These are phyloP conservation scores for Orius insidiosus DNA, from an alignment of 1,140 invertebrate species.

Conservation along the genomic window DNA sequence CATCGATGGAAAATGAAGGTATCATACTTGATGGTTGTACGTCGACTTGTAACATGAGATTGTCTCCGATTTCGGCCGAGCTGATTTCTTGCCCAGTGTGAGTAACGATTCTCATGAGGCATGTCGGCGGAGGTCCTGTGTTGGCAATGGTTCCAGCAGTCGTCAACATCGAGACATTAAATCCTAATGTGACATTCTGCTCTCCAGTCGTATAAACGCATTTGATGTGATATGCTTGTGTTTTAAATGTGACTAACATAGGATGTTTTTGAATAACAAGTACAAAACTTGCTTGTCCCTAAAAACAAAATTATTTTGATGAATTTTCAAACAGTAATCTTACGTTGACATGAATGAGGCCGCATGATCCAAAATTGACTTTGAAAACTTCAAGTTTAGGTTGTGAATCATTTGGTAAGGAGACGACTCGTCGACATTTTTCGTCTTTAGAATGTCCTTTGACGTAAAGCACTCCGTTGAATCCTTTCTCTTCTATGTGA, in stretches of 20 bases:
- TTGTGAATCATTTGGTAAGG: slow-evolving; percentile 43
- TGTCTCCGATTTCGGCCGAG: slow-evolving; percentile 82
- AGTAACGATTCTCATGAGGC: slow-evolving; percentile 80
- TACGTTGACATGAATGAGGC: slow-evolving; percentile 78
- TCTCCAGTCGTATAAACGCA: slow-evolving; percentile 88
- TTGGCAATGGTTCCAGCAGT: slow-evolving; percentile 89
- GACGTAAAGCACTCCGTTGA: slow-evolving; percentile 82
- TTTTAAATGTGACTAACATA: slow-evolving; percentile 83
- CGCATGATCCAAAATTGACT: slow-evolving; percentile 79
- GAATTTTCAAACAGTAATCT: slow-evolving; percentile 24
- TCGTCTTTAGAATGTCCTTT: slow-evolving; percentile 89
- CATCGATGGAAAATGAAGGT: not conserved
- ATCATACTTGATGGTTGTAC: slow-evolving; percentile 73
- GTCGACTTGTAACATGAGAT: slow-evolving; percentile 76
- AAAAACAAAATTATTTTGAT: slow-evolving; percentile 18
- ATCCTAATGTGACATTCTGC: slow-evolving; percentile 80
- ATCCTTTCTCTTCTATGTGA: slow-evolving; percentile 56
- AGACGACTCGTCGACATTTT: slow-evolving; percentile 64
- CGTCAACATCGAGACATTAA: slow-evolving; percentile 88
- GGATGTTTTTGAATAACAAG: slow-evolving; percentile 90
- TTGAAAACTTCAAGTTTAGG: slow-evolving; percentile 67
- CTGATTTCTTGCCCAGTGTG: slow-evolving; percentile 72
- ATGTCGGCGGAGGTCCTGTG: slow-evolving; percentile 81
- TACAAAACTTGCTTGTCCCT: slow-evolving; percentile 82
- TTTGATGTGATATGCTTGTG: slow-evolving; percentile 86